These are phyloP conservation scores for Lamprotornis superbus DNA, from an alignment of 2,113 vertebrate genomes.

Conservation along the genomic window DNA sequence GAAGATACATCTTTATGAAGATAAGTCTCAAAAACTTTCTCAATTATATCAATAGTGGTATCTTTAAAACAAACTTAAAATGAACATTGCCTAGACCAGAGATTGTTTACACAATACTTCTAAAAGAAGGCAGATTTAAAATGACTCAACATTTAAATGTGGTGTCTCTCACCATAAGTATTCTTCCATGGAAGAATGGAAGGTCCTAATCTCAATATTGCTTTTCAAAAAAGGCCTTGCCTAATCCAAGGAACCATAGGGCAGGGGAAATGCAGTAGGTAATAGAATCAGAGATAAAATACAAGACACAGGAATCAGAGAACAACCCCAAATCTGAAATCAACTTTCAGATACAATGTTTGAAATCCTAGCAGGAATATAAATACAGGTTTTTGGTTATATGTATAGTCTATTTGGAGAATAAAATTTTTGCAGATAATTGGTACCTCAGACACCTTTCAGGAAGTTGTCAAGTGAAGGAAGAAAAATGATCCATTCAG, in stretches of 20 bases:
- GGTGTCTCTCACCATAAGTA: not conserved
- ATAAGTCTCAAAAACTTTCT: not conserved
- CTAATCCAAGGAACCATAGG: not conserved
- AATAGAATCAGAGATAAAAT: not conserved
- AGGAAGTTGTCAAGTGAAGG: not conserved
- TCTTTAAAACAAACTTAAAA: not conserved
- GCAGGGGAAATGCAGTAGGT: not conserved
- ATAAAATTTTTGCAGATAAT: not conserved
- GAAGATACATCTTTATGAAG: not conserved
- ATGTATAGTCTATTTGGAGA: not conserved
- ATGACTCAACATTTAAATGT: not conserved
- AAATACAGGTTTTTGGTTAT: not conserved
- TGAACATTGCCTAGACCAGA: not conserved
- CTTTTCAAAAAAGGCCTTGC: not conserved
- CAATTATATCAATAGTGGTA: not conserved
- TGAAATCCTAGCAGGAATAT: not conserved
- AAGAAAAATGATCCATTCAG: not conserved
- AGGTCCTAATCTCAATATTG: not conserved
- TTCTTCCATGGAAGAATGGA: not conserved
- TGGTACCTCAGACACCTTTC: not conserved
- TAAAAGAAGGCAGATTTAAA: not conserved
- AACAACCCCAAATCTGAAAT: fast-evolving
- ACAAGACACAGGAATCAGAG: not conserved
- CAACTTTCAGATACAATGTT: not conserved
- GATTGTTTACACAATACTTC: not conserved